Evolutionary conservation across 2,888 invertebrate genomes (phyloP).

Genomic region (Andrena hattorfiana): DNA sequence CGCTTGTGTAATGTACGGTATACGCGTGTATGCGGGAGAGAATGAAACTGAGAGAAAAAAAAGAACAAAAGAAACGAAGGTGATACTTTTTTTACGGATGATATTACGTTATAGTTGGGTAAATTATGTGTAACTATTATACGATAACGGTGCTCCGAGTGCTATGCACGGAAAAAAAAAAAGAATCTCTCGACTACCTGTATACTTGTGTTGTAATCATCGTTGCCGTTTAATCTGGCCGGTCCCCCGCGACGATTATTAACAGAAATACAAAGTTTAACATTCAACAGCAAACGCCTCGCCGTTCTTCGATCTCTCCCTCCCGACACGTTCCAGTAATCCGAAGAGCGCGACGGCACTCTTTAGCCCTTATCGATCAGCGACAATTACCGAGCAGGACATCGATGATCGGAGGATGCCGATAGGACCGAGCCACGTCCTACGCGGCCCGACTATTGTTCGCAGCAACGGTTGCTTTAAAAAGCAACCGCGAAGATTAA

Average conservation of each 20-base stretch:
- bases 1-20: conserved; percentile 20
- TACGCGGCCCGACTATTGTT: conserved; percentile 56
- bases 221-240: conserved; percentile 73
- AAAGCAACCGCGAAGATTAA: conserved; percentile 57
- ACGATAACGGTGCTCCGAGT: conserved; percentile 81
- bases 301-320: not conserved
- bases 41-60: conserved; percentile 19
- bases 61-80: conserved; percentile 29
- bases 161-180: conserved; percentile 81
- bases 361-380: conserved; percentile 46
- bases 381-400: conserved; percentile 48
- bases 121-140: conserved; percentile 76
- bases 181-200: conserved; percentile 76
- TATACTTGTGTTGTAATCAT: conserved; percentile 78
- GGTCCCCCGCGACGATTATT: conserved; percentile 77
- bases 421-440: conserved; percentile 39
- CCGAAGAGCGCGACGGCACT: not conserved
- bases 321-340: not conserved
- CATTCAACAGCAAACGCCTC: conserved; percentile 73
- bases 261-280: conserved; percentile 82
- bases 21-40: not conserved
- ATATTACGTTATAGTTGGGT: conserved; percentile 71
- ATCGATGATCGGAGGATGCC: conserved; percentile 28
- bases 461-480: conserved; percentile 34
- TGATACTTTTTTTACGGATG: conserved; percentile 73